A percentile compares a stretch with the other conserved stretches of the same genome.
Conservation (phyloP, 2,888 invertebrate species). For the Diarsia rubi region DNA sequence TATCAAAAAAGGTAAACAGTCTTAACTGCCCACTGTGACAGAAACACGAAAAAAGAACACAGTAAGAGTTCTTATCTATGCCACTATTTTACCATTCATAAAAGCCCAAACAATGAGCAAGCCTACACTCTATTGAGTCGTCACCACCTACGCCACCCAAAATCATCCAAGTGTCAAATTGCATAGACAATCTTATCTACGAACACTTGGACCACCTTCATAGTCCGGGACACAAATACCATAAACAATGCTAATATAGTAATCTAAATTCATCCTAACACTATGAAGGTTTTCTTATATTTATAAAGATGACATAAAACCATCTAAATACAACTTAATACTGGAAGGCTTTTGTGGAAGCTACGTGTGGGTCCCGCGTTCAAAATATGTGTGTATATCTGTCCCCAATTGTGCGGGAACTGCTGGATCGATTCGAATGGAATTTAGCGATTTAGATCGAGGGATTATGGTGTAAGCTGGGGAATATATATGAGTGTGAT, state of each 20-base stretch:
- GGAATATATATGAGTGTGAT: conserved; percentile 24
- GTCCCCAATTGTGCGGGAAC: conserved; percentile 51
- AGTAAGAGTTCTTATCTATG: conserved; percentile 44
- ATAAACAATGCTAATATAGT: conserved; percentile 84
- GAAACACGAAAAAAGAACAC: conserved; percentile 26
- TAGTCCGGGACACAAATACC: conserved; percentile 71
- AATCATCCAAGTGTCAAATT: conserved; percentile 66
- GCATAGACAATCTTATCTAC: conserved; percentile 59
- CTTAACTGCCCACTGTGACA: conserved; percentile 15
- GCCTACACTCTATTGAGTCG: conserved; percentile 63
- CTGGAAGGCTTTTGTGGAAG: conserved; percentile 56
- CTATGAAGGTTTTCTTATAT: conserved; percentile 72
- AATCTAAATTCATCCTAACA: conserved; percentile 84
- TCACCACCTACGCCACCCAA: conserved; percentile 63
- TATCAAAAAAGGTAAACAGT: conserved; percentile 15
- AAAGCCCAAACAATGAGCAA: conserved; percentile 53
- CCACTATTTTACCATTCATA: conserved; percentile 38
- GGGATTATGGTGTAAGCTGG: conserved; percentile 39
- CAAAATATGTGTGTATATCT: conserved; percentile 36
- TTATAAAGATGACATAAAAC: conserved; percentile 67
- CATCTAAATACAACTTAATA: conserved; percentile 70
- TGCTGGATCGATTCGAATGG: conserved; percentile 47
- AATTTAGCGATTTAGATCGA: conserved; percentile 28
- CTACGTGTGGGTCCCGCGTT: conserved; percentile 63
- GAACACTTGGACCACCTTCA: conserved; percentile 76